Evolutionary conservation across 2,797 vertebrate genomes (phyloP).

Genomic region (Sebastes taczanowskii): DNA sequence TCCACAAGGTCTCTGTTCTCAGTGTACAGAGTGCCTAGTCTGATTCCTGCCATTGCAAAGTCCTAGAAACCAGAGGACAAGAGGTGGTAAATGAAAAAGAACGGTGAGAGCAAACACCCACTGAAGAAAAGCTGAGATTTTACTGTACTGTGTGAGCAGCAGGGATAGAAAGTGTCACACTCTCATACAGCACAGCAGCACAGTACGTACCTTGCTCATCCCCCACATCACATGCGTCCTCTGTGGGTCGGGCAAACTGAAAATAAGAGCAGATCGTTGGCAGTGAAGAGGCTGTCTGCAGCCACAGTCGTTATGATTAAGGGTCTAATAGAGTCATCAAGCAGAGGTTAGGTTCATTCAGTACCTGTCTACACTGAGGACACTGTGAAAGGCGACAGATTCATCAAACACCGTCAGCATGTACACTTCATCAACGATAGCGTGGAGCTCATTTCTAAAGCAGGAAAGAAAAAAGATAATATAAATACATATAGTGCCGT

Average conservation of each 20-base stretch:
- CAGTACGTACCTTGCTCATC: conserved; percentile 88
- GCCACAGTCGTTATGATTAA: conserved; percentile 41
- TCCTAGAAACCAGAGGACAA: conserved; percentile 80
- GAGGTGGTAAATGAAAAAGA: background rate
- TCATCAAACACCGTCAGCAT: conserved; percentile 96
- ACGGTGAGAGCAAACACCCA: background rate
- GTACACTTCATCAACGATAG: conserved; percentile 95
- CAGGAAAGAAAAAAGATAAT: background rate
- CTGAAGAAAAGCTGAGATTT: conserved; percentile 8
- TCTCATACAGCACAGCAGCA: conserved; percentile 1
- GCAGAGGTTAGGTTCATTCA: conserved; percentile 14
- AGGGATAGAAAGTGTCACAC: background rate
- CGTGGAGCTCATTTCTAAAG: conserved; percentile 90
- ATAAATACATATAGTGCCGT: background rate
- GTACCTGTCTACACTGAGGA: conserved; percentile 92
- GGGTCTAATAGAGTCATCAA: conserved; percentile 32
- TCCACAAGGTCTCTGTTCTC: conserved; percentile 89
- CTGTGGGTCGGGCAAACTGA: conserved; percentile 95
- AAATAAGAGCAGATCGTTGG: conserved; percentile 51
- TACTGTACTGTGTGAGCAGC: background rate
- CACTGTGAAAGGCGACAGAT: conserved; percentile 86
- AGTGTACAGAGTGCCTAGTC: conserved; percentile 90
- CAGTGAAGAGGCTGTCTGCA: conserved; percentile 42
- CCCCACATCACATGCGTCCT: conserved; percentile 97
- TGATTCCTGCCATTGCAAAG: conserved; percentile 91